Conservation (phyloP, 1,140 invertebrate genomes). For the Drosophila subpulchrella region DNA sequence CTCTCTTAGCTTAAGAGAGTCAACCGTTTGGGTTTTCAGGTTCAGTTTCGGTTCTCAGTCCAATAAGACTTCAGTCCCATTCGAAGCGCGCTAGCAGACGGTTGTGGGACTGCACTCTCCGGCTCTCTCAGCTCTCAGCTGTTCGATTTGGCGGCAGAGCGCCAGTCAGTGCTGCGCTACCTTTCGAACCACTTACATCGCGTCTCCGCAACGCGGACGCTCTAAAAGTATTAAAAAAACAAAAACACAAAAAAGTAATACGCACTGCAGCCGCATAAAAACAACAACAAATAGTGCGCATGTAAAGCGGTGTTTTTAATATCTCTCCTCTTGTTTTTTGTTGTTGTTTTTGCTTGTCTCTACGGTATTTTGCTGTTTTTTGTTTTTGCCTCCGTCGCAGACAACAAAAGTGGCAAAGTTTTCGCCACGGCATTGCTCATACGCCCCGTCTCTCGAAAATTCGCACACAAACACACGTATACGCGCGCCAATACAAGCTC, state of each 20-base stretch:
- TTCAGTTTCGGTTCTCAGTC: too few species aligned
- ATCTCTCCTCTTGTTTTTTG: background rate
- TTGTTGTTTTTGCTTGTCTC: slow-evolving; percentile 18
- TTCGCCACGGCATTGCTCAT: slow-evolving; percentile 76
- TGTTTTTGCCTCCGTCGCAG: slow-evolving; percentile 53
- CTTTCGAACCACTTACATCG: slow-evolving; percentile 68
- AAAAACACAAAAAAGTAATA: slow-evolving; percentile 17
- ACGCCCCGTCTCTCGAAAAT: slow-evolving; percentile 65
- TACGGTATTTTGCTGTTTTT: slow-evolving; percentile 29
- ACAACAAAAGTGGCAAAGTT: slow-evolving; percentile 76
- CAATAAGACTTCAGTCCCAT: too few species aligned
- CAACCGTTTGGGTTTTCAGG: too few species aligned
- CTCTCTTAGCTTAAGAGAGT: too few species aligned
- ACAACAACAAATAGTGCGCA: slow-evolving; percentile 29
- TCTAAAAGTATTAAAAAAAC: slow-evolving; percentile 10
- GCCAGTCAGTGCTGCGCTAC: slow-evolving; percentile 57
- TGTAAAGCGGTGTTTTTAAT: slow-evolving; percentile 65
- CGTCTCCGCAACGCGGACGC: slow-evolving; percentile 56
- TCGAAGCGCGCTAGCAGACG: too few species aligned
- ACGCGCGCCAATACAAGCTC: slow-evolving; percentile 12
- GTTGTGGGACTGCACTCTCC: background rate
- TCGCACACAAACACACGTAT: slow-evolving; percentile 13
- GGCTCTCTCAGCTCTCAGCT: slow-evolving; percentile 6
- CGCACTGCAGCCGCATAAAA: slow-evolving; percentile 23
- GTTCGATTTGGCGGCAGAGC: background rate